phyloP scores from a whole-genome alignment of 2,888 invertebrate genomes.

The Caenorhabditis panamensis region DNA sequence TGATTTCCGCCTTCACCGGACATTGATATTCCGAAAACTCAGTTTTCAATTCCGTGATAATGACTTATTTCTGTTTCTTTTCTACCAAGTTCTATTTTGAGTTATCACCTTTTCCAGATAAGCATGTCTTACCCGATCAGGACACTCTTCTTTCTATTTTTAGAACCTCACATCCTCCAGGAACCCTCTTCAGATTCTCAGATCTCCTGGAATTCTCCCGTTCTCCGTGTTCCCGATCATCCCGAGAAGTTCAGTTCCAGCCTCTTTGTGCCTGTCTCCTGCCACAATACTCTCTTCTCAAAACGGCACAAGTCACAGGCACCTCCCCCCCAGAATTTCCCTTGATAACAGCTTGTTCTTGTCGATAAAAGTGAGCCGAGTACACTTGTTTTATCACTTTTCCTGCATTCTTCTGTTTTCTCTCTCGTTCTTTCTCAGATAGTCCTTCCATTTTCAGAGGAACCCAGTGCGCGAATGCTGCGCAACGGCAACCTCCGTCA shows the following conservation, averaged over 20 bases:
- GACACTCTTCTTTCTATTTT: neutral
- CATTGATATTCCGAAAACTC: neutral
- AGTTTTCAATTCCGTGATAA: constrained; percentile 16
- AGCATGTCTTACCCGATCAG: neutral
- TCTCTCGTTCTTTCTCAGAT: neutral
- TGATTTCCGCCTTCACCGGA: no score
- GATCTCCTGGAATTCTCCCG: neutral
- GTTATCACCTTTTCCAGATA: constrained; percentile 20
- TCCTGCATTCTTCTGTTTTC: constrained; percentile 8
- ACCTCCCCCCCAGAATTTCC: neutral
- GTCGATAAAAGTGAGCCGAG: constrained; percentile 40
- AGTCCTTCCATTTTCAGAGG: constrained; percentile 4
- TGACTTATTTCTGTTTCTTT: constrained; percentile 9
- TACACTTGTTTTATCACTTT: constrained; percentile 24
- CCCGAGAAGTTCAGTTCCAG: constrained; percentile 32
- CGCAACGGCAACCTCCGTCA: constrained; percentile 47
- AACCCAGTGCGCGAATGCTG: constrained; percentile 26
- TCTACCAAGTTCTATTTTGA: constrained; percentile 17
- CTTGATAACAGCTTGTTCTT: constrained; percentile 22
- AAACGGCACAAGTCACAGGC: constrained; percentile 43
- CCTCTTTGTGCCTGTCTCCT: neutral
- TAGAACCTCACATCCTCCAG: neutral
- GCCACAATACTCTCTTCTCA: constrained; percentile 5
- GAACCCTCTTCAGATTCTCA: neutral
- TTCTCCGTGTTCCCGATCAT: neutral